A percentile compares a stretch with the other conserved stretches of the same genome.
phyloP scores from a whole-genome alignment of 2,113 vertebrate genomes.

The Zapornia atra region DNA sequence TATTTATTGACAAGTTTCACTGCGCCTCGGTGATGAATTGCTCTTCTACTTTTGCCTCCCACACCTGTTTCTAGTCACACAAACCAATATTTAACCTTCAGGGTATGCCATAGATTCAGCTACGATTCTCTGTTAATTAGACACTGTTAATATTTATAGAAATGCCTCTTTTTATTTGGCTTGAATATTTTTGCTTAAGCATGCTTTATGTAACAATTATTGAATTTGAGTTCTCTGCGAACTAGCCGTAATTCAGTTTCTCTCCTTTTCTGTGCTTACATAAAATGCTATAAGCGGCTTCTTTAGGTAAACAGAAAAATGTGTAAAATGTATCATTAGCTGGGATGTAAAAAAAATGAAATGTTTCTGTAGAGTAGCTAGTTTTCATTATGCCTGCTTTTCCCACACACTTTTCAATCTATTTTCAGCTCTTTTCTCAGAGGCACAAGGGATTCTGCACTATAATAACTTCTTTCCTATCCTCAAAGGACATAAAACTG shows the following conservation, averaged over 20 bases:
- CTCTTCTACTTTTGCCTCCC: neutral
- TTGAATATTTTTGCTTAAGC: neutral
- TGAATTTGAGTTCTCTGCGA: neutral
- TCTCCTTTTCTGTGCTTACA: neutral
- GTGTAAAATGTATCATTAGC: neutral
- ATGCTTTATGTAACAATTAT: neutral
- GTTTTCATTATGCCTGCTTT: slow-evolving; percentile 19
- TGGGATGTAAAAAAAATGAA: neutral
- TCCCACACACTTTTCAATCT: neutral
- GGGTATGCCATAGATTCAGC: neutral
- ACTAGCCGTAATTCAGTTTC: neutral
- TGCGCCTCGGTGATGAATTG: neutral
- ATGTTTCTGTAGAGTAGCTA: neutral
- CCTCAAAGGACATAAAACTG: slow-evolving; percentile 46
- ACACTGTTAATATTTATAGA: neutral
- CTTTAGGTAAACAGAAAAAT: slow-evolving; percentile 38
- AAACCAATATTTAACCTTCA: slow-evolving; percentile 4
- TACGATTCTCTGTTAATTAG: neutral
- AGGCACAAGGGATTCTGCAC: neutral
- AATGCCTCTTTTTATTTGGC: neutral
- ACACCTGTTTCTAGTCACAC: neutral
- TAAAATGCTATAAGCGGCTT: neutral
- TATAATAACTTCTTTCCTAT: slow-evolving; percentile 11
- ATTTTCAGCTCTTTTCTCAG: slow-evolving; percentile 38
- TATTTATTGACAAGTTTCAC: slow-evolving; percentile 17